Evolutionary conservation across 2,888 invertebrate genomes (phyloP), one percentile per base, ranked within the genome.

Genomic region (Mesoligia furuncula): DNA sequence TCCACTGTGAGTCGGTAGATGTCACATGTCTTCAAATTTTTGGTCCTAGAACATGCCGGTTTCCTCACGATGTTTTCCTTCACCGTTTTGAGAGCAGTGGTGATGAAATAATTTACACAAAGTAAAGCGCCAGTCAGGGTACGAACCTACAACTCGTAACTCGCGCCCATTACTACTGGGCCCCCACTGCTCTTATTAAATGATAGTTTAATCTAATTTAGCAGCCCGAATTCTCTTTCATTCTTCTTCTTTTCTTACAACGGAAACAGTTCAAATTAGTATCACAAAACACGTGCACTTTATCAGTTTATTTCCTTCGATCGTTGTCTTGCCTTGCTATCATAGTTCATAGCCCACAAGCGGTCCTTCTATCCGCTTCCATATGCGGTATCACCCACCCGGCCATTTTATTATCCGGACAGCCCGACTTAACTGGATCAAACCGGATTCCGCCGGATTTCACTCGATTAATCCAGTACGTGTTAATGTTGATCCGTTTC

Each of bases 361-460:
- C n/a, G 71, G 51, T 36, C 9, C 64, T 73, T 75, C 78, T 70
- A 74, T 54, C 66, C 9, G 62, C 3, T 57, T 42, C 20, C 51
- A 65, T 20, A 54, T n/a, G 66, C 48, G 54, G 61, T 80, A 72
- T 78, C 79, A 75, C 70, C 70, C 70, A 65, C 68, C 77, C 80
- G 85, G 84, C 72, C 80, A 85, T 85, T 88, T 87, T 79, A 88
- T 87, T 85, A 91, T 83, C 82, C 85, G 86, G 80, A 76, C 72
- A 82, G 61, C 82, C 83, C 83, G 88, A 86, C 83, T 79, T 87
- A 86, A 87, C 88, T 79, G 87, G 89, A 89, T 89, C 77, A 78
- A 83, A 81, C 86, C 80, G 77, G 85, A 81, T 85, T 77, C 73
- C 68, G 65, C 74, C 80, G 77, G 88, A 85, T 86, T 85, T 83